These are phyloP conservation scores for Lasioglossum leucozonium DNA, from an alignment of 2,888 invertebrate species.

Conservation along the genomic window DNA sequence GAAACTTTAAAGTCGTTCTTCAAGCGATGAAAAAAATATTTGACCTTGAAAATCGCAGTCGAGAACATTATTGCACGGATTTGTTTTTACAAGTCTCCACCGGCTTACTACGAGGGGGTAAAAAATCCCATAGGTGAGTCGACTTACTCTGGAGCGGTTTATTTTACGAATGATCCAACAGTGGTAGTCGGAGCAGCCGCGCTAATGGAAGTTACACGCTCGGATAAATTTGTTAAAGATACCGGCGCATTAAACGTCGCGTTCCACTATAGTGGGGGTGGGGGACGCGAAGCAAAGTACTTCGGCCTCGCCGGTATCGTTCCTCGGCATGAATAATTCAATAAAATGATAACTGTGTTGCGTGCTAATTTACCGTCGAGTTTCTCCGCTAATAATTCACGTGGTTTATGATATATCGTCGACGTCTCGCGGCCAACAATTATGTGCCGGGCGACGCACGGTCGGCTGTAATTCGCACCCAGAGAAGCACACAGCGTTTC, in stretches of 20 bases:
- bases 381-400: conserved; percentile 71
- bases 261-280: not conserved
- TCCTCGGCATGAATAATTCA: conserved; percentile 70
- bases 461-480: conserved; percentile 40
- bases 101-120: not conserved
- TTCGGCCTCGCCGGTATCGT: conserved; percentile 39
- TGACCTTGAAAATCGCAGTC: too few relatives aligned
- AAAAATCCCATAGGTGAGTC: not conserved
- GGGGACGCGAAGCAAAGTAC: conserved; percentile 1
- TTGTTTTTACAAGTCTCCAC: too few relatives aligned
- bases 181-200: not conserved
- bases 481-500: not conserved
- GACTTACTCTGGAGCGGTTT: not conserved
- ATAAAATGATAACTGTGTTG: conserved; percentile 73
- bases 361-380: conserved; percentile 71
- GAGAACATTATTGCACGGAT: too few relatives aligned
- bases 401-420: conserved; percentile 68
- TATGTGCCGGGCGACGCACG: conserved; percentile 41
- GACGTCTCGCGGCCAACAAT: conserved; percentile 63
- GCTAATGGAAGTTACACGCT: conserved; percentile 39
- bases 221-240: conserved; percentile 65
- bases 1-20: too few relatives aligned
- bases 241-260: conserved; percentile 55
- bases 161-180: not conserved
- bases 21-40: too few relatives aligned